Evolutionary conservation across 2,888 invertebrate genomes (phyloP), one percentile per base, ranked within the genome.

Genomic region (Clivina fossor): DNA sequence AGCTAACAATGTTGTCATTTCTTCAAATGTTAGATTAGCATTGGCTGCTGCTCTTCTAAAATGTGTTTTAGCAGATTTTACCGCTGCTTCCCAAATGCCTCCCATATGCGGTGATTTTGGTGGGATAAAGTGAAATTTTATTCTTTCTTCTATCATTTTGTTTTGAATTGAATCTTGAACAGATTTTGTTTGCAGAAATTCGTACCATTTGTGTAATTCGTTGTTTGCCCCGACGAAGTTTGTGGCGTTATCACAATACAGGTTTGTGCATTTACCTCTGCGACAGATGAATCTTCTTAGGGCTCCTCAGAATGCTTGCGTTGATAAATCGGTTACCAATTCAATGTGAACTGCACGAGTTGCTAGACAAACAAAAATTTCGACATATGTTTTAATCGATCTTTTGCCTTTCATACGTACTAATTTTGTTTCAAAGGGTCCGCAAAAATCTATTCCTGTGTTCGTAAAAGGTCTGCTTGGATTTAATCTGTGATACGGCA

Each of bases 261-360:
- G 57, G 4, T 56, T 35, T 3, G 28, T 33, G 1, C 58, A 55
- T 16, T 37, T 53, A 5, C 64, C 65, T 47, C 64, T 22, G 13
- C 65, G 26, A 5, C 59, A 41, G 5, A 62, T 59, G 19, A 66
- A 65, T 5, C 65, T 51, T 19, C 43, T 47, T 2, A 65, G 37
- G 2, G 63, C 61, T 3, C 55, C 60, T 1, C 65, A 9, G 26
- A 66, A 65, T 2, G 60, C 58, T 1, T 60, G 56, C 1, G 62
- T 60, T 2, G 63, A 49, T 35, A 64, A 32, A 41, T 63, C 63
- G 2, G 32, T 58, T 0, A 62, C 65, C 7, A 64, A 4, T 44
- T 67, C 66, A n/a, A 65, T 22, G 40, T 66, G 64, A 2, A 66
- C 53, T 3, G 66, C 66, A 51, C 63, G 65, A 1, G 61, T 60